These are phyloP conservation scores for Artemisiospiza belli DNA, from an alignment of 2,113 vertebrate species.

Conservation along the genomic window DNA sequence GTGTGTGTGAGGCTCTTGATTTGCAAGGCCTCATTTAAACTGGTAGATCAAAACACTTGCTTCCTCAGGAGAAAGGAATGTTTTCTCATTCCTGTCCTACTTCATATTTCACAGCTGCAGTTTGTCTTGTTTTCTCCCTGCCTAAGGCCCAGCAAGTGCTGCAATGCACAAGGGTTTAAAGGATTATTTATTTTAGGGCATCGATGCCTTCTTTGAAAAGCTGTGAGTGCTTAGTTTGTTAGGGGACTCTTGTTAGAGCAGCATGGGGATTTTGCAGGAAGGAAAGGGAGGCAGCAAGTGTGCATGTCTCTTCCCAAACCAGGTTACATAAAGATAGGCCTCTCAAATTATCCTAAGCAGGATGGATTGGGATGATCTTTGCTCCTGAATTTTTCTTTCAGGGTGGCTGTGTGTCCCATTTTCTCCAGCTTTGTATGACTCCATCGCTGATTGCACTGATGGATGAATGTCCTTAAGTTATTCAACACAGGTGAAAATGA, in stretches of 20 bases:
- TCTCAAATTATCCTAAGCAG: background rate
- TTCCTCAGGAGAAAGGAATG: constrained; percentile 59
- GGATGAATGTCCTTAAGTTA: background rate
- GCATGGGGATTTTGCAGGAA: background rate
- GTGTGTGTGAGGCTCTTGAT: background rate
- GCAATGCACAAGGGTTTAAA: constrained; percentile 35
- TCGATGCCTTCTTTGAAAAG: constrained; percentile 15
- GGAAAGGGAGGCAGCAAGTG: background rate
- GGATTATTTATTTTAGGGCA: constrained; percentile 35
- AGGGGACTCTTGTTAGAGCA: background rate
- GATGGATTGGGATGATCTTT: background rate
- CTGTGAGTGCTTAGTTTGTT: background rate
- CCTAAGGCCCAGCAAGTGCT: constrained; percentile 39
- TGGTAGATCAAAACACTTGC: constrained; percentile 11
- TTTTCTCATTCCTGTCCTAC: constrained; percentile 53
- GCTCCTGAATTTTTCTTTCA: background rate
- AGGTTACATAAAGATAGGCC: background rate
- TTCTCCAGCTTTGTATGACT: background rate
- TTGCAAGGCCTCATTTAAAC: constrained; percentile 5
- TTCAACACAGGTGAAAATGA: background rate
- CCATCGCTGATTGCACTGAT: background rate
- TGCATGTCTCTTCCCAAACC: background rate
- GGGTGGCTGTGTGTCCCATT: background rate
- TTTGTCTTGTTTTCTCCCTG: constrained; percentile 39
- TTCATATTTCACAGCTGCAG: constrained; percentile 55